Conservation (phyloP, 2,797 vertebrate genomes). For the Microctenopoma lineatum region DNA sequence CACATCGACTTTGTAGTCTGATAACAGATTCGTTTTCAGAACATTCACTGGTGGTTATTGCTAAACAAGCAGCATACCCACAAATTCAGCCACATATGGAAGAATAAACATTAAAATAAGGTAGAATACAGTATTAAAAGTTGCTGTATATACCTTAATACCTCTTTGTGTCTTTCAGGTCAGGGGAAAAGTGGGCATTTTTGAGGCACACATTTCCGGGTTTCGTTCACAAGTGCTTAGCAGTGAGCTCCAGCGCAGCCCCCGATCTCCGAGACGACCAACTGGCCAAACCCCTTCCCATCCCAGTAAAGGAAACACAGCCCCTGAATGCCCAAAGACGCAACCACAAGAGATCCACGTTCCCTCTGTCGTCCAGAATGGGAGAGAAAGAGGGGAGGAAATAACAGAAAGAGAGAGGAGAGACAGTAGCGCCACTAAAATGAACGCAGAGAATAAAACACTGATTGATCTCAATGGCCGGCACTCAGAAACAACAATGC, state of each 20-base stretch:
- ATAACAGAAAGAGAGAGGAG: slow-evolving; percentile 32
- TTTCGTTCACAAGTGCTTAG: slow-evolving; percentile 85
- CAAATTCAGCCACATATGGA: not conserved
- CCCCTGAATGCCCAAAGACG: slow-evolving; percentile 65
- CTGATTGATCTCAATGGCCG: slow-evolving; percentile 50
- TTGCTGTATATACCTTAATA: slow-evolving; percentile 5
- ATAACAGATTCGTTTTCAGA: slow-evolving; percentile 13
- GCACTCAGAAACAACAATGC: slow-evolving; percentile 44
- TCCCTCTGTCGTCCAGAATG: slow-evolving; percentile 79
- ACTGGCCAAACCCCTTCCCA: slow-evolving; percentile 53
- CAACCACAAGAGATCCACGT: slow-evolving; percentile 56
- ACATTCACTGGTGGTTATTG: not conserved
- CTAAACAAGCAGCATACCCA: slow-evolving; percentile 11
- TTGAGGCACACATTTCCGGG: slow-evolving; percentile 92
- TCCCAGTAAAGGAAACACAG: slow-evolving; percentile 40
- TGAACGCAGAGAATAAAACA: slow-evolving; percentile 50
- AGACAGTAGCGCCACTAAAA: slow-evolving; percentile 25
- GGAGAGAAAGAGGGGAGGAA: slow-evolving; percentile 68
- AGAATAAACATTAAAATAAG: not conserved
- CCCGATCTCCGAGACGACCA: slow-evolving; percentile 78
- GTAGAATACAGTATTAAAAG: not conserved
- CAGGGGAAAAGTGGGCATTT: slow-evolving; percentile 88
- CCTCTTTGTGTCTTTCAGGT: slow-evolving; percentile 63
- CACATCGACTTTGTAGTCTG: slow-evolving; percentile 15
- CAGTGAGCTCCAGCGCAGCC: slow-evolving; percentile 85